These are phyloP conservation scores for Tetramorium alpestre DNA, from an alignment of 1,140 invertebrate species.

Conservation along the genomic window DNA sequence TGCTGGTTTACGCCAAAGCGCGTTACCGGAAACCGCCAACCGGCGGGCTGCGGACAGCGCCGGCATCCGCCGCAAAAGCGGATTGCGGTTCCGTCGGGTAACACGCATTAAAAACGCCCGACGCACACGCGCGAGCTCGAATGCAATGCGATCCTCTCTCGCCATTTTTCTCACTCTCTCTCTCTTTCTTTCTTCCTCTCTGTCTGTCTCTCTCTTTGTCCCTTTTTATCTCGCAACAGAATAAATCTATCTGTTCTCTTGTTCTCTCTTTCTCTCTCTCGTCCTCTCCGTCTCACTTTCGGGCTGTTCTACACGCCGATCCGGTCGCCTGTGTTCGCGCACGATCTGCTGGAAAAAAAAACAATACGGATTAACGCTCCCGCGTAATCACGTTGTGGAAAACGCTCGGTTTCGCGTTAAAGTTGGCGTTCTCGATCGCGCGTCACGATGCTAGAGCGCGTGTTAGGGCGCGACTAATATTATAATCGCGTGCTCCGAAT, in stretches of 20 bases:
- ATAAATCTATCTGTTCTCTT: background rate
- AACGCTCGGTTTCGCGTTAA: conserved; percentile 51
- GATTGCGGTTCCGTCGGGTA: conserved; percentile 76
- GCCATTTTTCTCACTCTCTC: background rate
- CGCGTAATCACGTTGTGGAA: conserved; percentile 41
- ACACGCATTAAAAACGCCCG: conserved; percentile 74
- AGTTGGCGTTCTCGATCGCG: conserved; percentile 45
- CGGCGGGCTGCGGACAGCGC: conserved; percentile 74
- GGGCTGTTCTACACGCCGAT: conserved; percentile 9
- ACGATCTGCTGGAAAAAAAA: conserved; percentile 64
- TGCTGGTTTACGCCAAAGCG: conserved; percentile 77
- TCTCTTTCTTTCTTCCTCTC: background rate
- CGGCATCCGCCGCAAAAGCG: conserved; percentile 81
- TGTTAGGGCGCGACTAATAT: background rate
- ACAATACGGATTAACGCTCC: conserved; percentile 67
- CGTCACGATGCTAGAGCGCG: background rate
- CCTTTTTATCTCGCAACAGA: conserved; percentile 2
- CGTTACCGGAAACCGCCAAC: conserved; percentile 80
- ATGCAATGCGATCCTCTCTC: conserved; percentile 29
- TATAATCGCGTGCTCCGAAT: background rate
- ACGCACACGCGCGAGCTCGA: conserved; percentile 59
- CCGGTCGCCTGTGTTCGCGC: conserved; percentile 37
- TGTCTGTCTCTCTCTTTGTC: background rate
- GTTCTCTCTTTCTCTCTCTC: background rate
- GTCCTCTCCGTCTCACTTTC: background rate